Conservation (phyloP, 2,888 invertebrate genomes). For the Lithophane semibrunnea region DNA sequence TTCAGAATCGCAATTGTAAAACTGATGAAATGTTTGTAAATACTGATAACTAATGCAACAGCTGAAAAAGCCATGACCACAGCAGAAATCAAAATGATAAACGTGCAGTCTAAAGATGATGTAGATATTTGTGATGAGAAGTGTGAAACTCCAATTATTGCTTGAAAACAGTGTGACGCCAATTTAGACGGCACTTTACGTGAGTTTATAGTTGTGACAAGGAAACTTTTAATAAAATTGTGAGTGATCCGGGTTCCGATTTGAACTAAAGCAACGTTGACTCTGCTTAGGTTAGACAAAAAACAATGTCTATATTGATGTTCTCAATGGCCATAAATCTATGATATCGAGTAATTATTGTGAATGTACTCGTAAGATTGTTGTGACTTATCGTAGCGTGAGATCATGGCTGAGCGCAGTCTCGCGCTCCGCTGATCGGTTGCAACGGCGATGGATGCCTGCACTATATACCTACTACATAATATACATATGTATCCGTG, state of each 20-base stretch:
- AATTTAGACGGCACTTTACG: constrained; percentile 5
- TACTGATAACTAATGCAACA: not conserved
- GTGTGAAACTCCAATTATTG: constrained; percentile 4
- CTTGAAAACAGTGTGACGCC: constrained; percentile 12
- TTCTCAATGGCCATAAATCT: constrained; percentile 16
- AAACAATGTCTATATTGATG: constrained; percentile 21
- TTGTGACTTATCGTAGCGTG: constrained; percentile 37
- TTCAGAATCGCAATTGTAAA: not conserved
- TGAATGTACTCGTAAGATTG: constrained; percentile 42
- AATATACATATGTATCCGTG: constrained; percentile 35
- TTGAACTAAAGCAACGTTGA: constrained; percentile 2
- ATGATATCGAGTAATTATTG: constrained; percentile 43
- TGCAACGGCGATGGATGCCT: constrained; percentile 32
- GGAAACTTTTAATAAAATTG: constrained; percentile 6
- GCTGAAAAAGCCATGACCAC: not conserved
- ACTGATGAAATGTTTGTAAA: not conserved
- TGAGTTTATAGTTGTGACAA: constrained; percentile 24
- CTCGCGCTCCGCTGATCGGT: constrained; percentile 44
- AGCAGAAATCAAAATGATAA: constrained; percentile 1
- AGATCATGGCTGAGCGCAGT: constrained; percentile 48
- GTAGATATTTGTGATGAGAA: constrained; percentile 19
- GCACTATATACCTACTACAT: constrained; percentile 24
- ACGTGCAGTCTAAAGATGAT: not conserved
- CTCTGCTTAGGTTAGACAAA: not conserved
- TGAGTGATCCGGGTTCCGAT: not conserved